These are phyloP conservation scores for Melanotaenia maccullochi DNA, from an alignment of 2,797 vertebrate genomes.

Conservation along the genomic window DNA sequence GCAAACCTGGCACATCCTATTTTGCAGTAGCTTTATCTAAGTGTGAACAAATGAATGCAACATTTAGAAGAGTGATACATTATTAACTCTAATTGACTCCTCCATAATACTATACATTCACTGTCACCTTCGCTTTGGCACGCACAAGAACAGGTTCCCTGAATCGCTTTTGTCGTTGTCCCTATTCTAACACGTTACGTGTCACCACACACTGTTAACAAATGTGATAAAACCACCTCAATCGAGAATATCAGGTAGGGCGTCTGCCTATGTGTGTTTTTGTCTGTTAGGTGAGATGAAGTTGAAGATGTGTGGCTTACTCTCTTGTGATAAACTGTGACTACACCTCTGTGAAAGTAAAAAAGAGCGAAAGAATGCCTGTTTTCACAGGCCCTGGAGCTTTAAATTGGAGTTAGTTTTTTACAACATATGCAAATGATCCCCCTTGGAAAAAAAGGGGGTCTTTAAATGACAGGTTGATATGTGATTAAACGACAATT, in stretches of 20 bases:
- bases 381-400: slow-evolving; percentile 80
- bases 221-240: slow-evolving; percentile 79
- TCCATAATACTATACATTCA: slow-evolving; percentile 77
- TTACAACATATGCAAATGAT: slow-evolving; percentile 88
- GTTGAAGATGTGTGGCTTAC: slow-evolving; percentile 29
- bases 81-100: slow-evolving; percentile 83
- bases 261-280: slow-evolving; percentile 72
- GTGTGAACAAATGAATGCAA: slow-evolving; percentile 79
- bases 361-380: slow-evolving; percentile 57
- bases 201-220: slow-evolving; percentile 82
- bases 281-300: slow-evolving; percentile 75
- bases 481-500: slow-evolving; percentile 90
- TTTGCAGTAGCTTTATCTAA: slow-evolving; percentile 75
- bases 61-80: slow-evolving; percentile 80
- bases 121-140: slow-evolving; percentile 73
- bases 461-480: slow-evolving; percentile 89
- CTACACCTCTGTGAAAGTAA: slow-evolving; percentile 69
- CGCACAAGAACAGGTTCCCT: slow-evolving; percentile 46
- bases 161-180: slow-evolving; percentile 64
- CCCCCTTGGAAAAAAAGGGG: slow-evolving; percentile 78
- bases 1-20: slow-evolving; percentile 59
- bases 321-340: slow-evolving; percentile 53
- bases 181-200: slow-evolving; percentile 78
- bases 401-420: slow-evolving; percentile 85
- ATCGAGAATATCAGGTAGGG: slow-evolving; percentile 74